A percentile compares a stretch with the other conserved stretches of the same genome.
Conservation (phyloP, 53 echinoderm and acorn worm genomes). For the Pentamera pediparva region DNA sequence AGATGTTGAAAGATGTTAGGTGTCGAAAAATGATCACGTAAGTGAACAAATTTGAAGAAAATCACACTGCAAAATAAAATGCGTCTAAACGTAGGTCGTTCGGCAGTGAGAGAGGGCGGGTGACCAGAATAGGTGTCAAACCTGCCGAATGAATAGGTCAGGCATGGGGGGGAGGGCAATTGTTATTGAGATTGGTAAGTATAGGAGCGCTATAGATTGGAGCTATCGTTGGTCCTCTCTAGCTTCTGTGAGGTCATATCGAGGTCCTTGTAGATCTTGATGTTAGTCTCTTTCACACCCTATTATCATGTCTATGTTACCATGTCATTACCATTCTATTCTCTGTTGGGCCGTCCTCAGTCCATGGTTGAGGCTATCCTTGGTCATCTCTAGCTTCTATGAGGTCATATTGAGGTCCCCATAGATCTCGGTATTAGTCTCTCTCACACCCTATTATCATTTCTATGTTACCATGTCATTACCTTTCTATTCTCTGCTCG, state of each 20-base stretch:
- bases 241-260: slow-evolving; percentile 74
- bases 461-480: slow-evolving; percentile 64
- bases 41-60: too few relatives aligned
- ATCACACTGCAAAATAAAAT: too few relatives aligned
- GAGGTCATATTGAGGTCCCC: slow-evolving; percentile 81
- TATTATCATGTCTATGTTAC: too few relatives aligned
- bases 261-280: slow-evolving; percentile 83
- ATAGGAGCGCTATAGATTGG: slow-evolving; percentile 82
- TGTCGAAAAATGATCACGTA: too few relatives aligned
- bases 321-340: too few relatives aligned
- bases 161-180: too few relatives aligned
- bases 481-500: slow-evolving; percentile 75
- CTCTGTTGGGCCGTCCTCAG: slow-evolving; percentile 71
- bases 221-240: slow-evolving; percentile 63
- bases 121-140: too few relatives aligned
- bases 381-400: slow-evolving; percentile 73
- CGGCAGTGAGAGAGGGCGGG: too few relatives aligned
- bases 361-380: slow-evolving; percentile 71
- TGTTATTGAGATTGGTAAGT: too few relatives aligned
- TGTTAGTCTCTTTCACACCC: slow-evolving; percentile 83
- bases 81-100: too few relatives aligned
- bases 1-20: too few relatives aligned
- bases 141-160: too few relatives aligned
- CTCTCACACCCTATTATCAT: slow-evolving; percentile 71
- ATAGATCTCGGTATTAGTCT: slow-evolving; percentile 78